A percentile compares a stretch with the other conserved stretches of the same genome.
Conservation (phyloP, 2,113 vertebrate species). For the Dipodomys ordii region DNA sequence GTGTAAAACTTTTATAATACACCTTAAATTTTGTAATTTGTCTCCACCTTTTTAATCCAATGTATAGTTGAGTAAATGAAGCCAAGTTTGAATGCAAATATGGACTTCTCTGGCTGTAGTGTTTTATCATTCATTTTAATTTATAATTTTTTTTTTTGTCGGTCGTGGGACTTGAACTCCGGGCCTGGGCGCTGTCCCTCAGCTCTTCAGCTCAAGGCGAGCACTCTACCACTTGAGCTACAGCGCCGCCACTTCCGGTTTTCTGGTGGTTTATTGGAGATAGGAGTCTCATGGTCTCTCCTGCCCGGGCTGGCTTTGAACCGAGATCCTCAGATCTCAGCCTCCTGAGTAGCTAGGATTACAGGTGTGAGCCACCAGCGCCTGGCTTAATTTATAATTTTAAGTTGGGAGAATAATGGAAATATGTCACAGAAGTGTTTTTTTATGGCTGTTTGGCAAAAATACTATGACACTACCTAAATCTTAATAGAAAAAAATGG, state of each 20-base stretch:
- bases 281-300: no score
- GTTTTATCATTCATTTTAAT: background rate
- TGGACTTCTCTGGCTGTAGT: background rate
- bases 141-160: no score
- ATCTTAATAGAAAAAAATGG: background rate
- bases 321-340: no score
- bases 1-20: background rate
- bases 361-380: no score
- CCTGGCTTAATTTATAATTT: background rate
- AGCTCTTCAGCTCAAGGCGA: no score
- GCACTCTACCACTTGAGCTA: no score
- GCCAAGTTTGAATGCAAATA: background rate
- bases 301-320: no score
- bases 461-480: background rate
- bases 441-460: background rate
- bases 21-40: background rate
- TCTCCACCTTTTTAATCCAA: background rate
- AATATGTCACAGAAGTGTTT: background rate
- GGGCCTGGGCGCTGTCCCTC: no score
- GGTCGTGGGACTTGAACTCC: no score
- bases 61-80: background rate
- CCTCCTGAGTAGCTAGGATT: no score
- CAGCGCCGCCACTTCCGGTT: no score
- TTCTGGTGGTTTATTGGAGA: no score
- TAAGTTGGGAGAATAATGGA: constrained; percentile 8